Evolutionary conservation across 2,888 invertebrate species (phyloP).

Genomic region (Meloe dianella): DNA sequence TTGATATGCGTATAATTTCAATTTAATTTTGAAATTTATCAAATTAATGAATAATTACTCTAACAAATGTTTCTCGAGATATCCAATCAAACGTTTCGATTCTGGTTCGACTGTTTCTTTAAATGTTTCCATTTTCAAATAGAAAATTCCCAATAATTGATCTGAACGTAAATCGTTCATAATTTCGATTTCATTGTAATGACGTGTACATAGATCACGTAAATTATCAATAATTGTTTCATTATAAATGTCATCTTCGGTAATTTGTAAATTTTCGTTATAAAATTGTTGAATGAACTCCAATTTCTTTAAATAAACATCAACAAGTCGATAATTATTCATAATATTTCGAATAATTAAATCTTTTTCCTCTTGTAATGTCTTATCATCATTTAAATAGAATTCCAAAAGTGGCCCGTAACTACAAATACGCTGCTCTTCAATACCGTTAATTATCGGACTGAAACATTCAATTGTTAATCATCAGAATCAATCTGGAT

Average conservation of each 20-base stretch:
- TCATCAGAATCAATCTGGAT: no score
- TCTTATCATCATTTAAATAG: slow-evolving; percentile 72
- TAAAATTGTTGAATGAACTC: slow-evolving; percentile 71
- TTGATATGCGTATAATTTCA: slow-evolving; percentile 4
- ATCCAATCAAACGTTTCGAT: slow-evolving; percentile 71
- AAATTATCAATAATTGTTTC: slow-evolving; percentile 72
- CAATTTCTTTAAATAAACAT: slow-evolving; percentile 71
- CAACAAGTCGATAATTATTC: slow-evolving; percentile 68
- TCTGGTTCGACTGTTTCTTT: slow-evolving; percentile 75
- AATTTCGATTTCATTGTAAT: slow-evolving; percentile 71
- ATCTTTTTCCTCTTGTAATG: slow-evolving; percentile 63
- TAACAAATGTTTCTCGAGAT: slow-evolving; percentile 70
- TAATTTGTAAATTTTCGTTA: slow-evolving; percentile 71
- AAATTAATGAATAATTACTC: no score
- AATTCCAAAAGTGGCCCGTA: slow-evolving; percentile 74
- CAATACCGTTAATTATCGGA: slow-evolving; percentile 82
- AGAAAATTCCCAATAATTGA: slow-evolving; percentile 76
- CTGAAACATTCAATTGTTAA: slow-evolving; percentile 55
- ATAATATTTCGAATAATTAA: slow-evolving; percentile 66
- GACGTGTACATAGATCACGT: slow-evolving; percentile 70
- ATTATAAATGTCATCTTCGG: slow-evolving; percentile 66
- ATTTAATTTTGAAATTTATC: no score
- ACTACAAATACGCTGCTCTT: slow-evolving; percentile 78
- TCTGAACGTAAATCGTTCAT: slow-evolving; percentile 71
- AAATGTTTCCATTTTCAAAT: slow-evolving; percentile 73